phyloP scores from a whole-genome alignment of 2,888 invertebrate species.

The Cinara cedri region DNA sequence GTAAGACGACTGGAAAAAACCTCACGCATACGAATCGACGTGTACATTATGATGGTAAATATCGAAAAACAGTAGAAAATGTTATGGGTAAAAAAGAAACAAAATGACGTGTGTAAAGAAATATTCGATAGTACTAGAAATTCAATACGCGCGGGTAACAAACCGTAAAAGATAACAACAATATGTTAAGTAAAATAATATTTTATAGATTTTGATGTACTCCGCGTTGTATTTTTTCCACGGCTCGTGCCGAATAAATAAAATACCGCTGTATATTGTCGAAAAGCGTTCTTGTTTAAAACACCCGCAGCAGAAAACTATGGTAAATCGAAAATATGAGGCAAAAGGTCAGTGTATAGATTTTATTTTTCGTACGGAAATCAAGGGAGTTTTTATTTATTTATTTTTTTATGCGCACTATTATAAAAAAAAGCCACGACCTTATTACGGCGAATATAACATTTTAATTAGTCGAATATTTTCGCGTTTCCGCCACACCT shows the following conservation, averaged over 20 bases:
- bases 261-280: no score
- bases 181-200: background rate
- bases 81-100: no score
- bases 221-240: background rate
- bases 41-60: background rate
- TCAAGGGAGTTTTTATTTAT: no score
- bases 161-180: background rate
- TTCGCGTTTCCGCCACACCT: slow-evolving; percentile 5
- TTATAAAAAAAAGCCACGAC: no score
- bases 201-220: background rate
- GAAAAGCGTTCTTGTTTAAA: no score
- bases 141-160: background rate
- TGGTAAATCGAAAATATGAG: background rate
- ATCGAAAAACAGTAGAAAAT: background rate
- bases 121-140: background rate
- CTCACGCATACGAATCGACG: no score
- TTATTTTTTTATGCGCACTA: no score
- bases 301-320: background rate
- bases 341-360: background rate
- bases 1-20: no score
- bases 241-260: background rate
- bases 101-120: no score
- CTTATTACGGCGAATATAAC: background rate
- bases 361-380: no score
- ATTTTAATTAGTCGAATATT: slow-evolving; percentile 44